These are phyloP conservation scores for Pyrochroa serraticornis DNA, from an alignment of 2,888 invertebrate genomes.

Conservation along the genomic window DNA sequence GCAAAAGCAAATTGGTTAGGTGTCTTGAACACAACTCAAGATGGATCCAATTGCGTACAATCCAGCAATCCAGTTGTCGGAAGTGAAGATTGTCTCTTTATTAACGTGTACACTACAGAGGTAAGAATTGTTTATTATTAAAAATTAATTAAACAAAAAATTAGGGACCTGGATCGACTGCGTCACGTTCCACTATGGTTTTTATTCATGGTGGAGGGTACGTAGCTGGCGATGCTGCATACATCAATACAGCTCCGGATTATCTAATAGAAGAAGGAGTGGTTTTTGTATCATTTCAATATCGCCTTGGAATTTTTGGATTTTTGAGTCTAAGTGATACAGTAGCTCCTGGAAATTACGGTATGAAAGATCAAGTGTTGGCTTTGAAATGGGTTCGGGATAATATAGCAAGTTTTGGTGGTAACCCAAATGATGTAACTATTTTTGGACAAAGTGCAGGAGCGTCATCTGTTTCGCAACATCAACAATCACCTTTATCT, in stretches of 20 bases:
- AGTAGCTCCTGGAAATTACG: constrained; percentile 72
- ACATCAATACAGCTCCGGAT: constrained; percentile 60
- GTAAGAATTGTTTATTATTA: no score
- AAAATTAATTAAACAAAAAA: no score
- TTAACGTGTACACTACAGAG: constrained; percentile 67
- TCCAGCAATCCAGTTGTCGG: constrained; percentile 54
- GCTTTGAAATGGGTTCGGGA: constrained; percentile 73
- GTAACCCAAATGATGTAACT: constrained; percentile 72
- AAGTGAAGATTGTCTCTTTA: constrained; percentile 70
- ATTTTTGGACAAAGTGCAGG: constrained; percentile 45
- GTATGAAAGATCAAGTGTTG: constrained; percentile 74
- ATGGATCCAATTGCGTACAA: no score
- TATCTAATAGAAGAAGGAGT: constrained; percentile 69
- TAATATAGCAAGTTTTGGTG: constrained; percentile 74
- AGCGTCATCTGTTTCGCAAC: no score
- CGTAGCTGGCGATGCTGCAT: constrained; percentile 66
- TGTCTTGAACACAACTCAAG: no score
- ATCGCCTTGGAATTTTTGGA: constrained; percentile 74
- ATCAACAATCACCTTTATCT: no score
- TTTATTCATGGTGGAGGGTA: constrained; percentile 73
- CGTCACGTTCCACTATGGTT: constrained; percentile 66
- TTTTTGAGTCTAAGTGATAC: constrained; percentile 78
- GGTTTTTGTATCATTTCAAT: constrained; percentile 72
- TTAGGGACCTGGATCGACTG: constrained; percentile 49
- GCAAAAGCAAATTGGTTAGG: no score